Base-by-base conservation (phyloP, 1,140 invertebrate genomes). In the Solen grandis region DNA sequence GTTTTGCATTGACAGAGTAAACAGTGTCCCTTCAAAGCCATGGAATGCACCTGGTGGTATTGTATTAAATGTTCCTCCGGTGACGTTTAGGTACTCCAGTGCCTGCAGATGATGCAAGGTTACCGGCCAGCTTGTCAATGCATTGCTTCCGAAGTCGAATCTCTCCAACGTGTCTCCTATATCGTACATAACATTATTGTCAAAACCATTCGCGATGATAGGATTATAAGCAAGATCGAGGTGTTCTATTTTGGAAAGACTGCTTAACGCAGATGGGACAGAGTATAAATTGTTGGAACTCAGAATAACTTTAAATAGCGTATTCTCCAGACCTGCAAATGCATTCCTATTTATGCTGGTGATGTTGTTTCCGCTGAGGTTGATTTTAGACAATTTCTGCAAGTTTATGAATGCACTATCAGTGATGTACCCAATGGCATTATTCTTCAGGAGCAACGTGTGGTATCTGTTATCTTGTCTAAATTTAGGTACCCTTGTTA, bases 11-110 rank as follows among this genome's bases (percentile, higher is more conserved):
- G 68, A 55, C 36, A 80, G 36, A 25, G 41, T 55, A 4, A 25
- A 29, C 10, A 80, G 38, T 1, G 77, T 80, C 5, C 77, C 60
- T 60, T 80, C 77, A 41, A 80, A 80, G 13, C 68, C 77, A 65
- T 80, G 68, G 46, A 73, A 80, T 19, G 66, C 66, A 8, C 46
- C 38, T n/a, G 77, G 68, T 19, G 60, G 68, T 19, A 80, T 66
- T 2, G 77, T 80, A 25, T 63, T 46, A 60, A 80, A 80, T 5
- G 54, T 25, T 29, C 77, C 77, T 19, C 68, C 59, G 8, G 46
- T 62, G 1, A 73, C 77, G 13, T 63, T 80, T 5, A 80, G 10
- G 27, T 52, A 25, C 27, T 62, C 33, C 2, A 80, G 50, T 13
- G 5, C 46, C 55, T 72, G 59, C 16, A 80, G 77, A 65, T 80